Base-by-base conservation (phyloP, 2,888 invertebrate genomes). In the Spodoptera littoralis region DNA sequence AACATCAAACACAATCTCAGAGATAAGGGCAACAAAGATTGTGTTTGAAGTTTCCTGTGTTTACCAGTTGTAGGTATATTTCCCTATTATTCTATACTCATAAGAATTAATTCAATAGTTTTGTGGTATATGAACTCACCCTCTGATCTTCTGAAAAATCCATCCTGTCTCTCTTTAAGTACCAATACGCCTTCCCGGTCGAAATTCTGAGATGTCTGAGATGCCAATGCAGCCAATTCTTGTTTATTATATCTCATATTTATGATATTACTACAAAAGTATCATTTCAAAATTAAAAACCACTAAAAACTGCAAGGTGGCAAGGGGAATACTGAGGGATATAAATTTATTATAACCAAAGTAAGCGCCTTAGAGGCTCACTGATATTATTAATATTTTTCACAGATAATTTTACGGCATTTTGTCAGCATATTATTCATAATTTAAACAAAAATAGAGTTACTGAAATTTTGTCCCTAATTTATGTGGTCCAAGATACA, bases 211-310 rank as follows among this genome's bases (percentile, higher is more conserved):
- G 97, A 96, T 48, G 97, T 97, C 92, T 98, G 98, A 61, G 97
- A 97, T 69, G 98, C 98, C 89, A 99, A 93, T 60, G 97, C 96
- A 76, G 96, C 95, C 83, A 99, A 93, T 92, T 98, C 99, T 89
- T 97, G 97, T 90, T 97, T 97, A 91, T 99, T 99, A 92, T 97
- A 98, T 91, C 98, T 96, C 99, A 99, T 98, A 79, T 81, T 90
- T 80, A 77, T 41, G 42, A 56, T 57, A 63, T 74, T 67, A 65
- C 11, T 74, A 74, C 27, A 68, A 69, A 61, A 73, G 71, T 79
- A 71, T 65, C 76, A 76, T 81, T 60, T 42, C 73, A 52, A 11
- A 27, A 41, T 62, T 48, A 5, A 3, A 56, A 59, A 54, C 53
- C 27, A 53, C 53, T 64, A 56, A 54, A 11, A 43, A 47, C n/a